Base-by-base conservation (phyloP, 2,113 vertebrate genomes). In the Platycercus adscitus region DNA sequence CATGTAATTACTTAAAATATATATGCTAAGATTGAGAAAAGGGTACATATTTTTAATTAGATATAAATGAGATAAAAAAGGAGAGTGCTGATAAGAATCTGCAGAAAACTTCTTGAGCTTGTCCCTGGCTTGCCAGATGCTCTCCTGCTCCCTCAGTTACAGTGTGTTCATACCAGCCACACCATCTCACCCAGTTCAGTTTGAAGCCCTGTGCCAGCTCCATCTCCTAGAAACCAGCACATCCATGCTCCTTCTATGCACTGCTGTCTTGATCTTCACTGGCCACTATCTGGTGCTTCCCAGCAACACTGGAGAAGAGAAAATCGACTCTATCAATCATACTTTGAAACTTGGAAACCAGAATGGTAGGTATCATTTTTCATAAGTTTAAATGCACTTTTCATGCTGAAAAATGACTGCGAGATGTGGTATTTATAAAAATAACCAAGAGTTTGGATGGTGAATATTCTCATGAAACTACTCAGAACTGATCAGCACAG, bases 161-260 rank as follows among this genome's bases (percentile, higher is more conserved):
- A 25, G 92, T 97, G 82, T 97, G 97, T 86, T 98, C 97, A 35
- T 97, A 96, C 26, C 95, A 97, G 5, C 1, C 17, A 37, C 80
- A 24, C 96, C 96, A 96, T 68, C 83, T 97, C 29, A 88, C 91
- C 16, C 95, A 97, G 23, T 96, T 98, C 90, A 95, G 85, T 70
- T 26, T 98, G 86, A 88, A 50, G 92, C 88, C 21, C 94, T 94
- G 41, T 94, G 96, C 44, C 97, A 98, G 41, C 41, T 97, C 56
- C 39, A 60, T 60, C 96, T 89, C 17, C 96, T 98, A 64, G 94
- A 97, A 94, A 97, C 95, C 73, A 80, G 68, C 29, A 89, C 70
- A 21, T 98, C 97, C 26, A 79, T 96, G 92, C 83, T 98, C 70
- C 95, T 96, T 72, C 93, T 97, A 53, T 92, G 96, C 43, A 91